Evolutionary conservation across 92 coral and sea anemone species (phyloP).

Genomic region (Palythoa caribaeorum): DNA sequence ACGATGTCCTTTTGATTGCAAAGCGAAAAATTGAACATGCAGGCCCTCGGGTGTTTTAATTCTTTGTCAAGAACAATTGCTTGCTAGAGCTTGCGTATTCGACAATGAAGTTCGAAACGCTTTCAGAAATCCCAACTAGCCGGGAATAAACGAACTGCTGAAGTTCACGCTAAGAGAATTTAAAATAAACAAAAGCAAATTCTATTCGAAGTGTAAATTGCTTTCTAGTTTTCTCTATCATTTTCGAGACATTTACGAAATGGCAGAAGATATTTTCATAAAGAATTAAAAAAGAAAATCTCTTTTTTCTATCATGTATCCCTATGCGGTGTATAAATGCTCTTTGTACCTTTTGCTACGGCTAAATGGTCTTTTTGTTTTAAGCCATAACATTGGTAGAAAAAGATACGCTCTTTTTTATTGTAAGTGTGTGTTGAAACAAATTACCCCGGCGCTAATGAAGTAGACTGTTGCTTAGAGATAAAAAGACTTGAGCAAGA

Average conservation of each 20-base stretch:
- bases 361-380: conserved; percentile 41
- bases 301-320: not conserved
- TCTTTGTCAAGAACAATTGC: not conserved
- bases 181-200: conserved; percentile 22
- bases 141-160: not conserved
- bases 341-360: not conserved
- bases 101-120: not conserved
- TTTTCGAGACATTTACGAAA: not conserved
- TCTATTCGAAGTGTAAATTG: not conserved
- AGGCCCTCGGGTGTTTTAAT: not conserved
- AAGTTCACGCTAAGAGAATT: conserved; percentile 17
- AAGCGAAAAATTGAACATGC: not conserved
- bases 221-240: not conserved
- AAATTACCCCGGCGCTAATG: not conserved
- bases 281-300: not conserved
- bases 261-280: not conserved
- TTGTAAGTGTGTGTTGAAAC: not conserved
- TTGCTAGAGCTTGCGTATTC: not conserved
- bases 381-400: conserved; percentile 5
- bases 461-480: conserved; percentile 2
- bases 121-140: not conserved
- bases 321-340: not conserved
- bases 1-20: not conserved
- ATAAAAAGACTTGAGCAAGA: not conserved
- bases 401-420: conserved; percentile 17